Evolutionary conservation across 1,140 invertebrate species (phyloP).

Genomic region (Oedothorax gibbosus): DNA sequence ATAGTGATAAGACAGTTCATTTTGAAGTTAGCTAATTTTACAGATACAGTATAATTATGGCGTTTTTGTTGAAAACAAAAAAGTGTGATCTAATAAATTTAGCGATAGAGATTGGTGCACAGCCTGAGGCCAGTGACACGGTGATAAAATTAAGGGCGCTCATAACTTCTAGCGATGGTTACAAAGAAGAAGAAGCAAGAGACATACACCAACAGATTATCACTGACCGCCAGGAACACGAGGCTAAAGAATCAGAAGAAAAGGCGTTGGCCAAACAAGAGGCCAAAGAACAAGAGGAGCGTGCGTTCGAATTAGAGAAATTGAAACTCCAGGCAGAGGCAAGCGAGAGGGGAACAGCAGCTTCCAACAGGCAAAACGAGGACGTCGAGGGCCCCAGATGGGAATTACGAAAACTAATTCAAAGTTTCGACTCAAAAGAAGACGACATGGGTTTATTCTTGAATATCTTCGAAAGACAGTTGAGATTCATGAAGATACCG

Average conservation of each 20-base stretch:
- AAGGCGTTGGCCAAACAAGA: no score
- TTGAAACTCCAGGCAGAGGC: not conserved
- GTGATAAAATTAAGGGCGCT: not conserved
- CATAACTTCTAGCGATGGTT: no score
- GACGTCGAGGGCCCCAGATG: not conserved
- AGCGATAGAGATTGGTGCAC: not conserved
- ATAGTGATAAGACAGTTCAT: no score
- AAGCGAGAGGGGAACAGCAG: not conserved
- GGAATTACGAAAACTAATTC: conserved; percentile 8
- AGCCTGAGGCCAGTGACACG: not conserved
- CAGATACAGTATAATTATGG: not conserved
- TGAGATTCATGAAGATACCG: conserved; percentile 6
- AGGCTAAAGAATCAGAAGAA: no score
- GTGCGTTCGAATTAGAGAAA: not conserved
- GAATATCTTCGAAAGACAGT: not conserved
- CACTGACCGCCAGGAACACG: no score
- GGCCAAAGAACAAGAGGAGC: no score
- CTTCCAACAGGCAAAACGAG: not conserved
- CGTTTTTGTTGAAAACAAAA: not conserved
- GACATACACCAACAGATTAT: no score
- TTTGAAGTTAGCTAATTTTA: no score
- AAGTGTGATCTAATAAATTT: not conserved
- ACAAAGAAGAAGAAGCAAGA: no score
- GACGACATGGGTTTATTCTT: conserved; percentile 10
- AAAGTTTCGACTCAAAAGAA: conserved; percentile 8